Conservation (phyloP, 2,888 invertebrate species). For the Xestia sexstrigata region DNA sequence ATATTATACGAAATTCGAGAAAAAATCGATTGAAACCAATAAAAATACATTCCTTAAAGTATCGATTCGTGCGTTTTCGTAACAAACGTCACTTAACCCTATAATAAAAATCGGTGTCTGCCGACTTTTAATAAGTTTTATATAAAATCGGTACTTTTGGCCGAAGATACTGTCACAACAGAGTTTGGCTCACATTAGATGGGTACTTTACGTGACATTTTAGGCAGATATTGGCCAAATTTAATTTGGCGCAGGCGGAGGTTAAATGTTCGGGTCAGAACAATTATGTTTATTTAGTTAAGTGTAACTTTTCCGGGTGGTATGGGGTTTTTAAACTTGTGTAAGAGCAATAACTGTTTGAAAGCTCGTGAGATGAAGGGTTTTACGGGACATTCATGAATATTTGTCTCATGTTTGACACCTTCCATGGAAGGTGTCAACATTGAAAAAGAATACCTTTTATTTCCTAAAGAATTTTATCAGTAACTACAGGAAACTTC, state of each 20-base stretch:
- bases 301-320: conserved; percentile 65
- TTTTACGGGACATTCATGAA: conserved; percentile 33
- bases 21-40: conserved; percentile 44
- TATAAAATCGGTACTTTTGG: conserved; percentile 69
- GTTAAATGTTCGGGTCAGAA: conserved; percentile 72
- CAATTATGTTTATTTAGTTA: conserved; percentile 57
- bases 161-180: conserved; percentile 75
- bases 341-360: conserved; percentile 26
- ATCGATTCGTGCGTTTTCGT: conserved; percentile 48
- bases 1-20: conserved; percentile 49
- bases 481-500: background rate
- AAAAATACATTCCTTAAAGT: conserved; percentile 44
- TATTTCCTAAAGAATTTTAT: background rate
- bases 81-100: conserved; percentile 68
- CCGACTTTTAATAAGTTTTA: conserved; percentile 68
- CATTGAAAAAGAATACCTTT: background rate
- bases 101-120: conserved; percentile 75
- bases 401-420: conserved; percentile 19
- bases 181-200: conserved; percentile 75
- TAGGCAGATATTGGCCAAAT: conserved; percentile 74
- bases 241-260: conserved; percentile 72
- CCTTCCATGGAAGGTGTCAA: background rate
- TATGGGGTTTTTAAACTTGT: conserved; percentile 47
- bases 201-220: conserved; percentile 79
- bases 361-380: conserved; percentile 15